These are phyloP conservation scores for Cinara cedri DNA, from an alignment of 2,888 invertebrate species.

Conservation along the genomic window DNA sequence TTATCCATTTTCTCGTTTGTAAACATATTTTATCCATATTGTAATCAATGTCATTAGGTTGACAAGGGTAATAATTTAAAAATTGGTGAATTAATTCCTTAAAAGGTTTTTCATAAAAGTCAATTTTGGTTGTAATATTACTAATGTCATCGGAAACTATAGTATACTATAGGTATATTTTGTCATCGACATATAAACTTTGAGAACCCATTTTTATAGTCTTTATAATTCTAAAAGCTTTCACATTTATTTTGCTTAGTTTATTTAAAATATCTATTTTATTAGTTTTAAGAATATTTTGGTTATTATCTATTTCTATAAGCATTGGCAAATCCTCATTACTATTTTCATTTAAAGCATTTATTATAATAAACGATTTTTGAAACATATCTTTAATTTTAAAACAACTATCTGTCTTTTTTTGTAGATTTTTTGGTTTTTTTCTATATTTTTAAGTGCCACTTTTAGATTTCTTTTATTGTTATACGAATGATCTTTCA, in stretches of 20 bases:
- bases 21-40: no score
- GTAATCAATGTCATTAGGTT: no score
- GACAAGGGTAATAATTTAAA: no score
- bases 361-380: constrained; percentile 7
- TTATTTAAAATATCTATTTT: constrained; percentile 13
- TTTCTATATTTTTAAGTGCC: no score
- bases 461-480: no score
- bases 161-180: no score
- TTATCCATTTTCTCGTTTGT: background rate
- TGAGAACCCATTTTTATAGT: background rate
- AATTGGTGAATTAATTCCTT: no score
- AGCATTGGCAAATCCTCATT: background rate
- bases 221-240: background rate
- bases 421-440: no score
- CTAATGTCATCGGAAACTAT: no score
- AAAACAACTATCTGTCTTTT: background rate
- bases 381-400: constrained; percentile 17
- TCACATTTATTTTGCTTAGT: background rate
- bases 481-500: no score
- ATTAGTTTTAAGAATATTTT: background rate
- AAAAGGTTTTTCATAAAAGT: no score
- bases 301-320: background rate
- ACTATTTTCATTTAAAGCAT: constrained; percentile 6
- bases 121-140: no score
- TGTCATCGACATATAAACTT: background rate